Evolutionary conservation across 1,140 invertebrate species (phyloP).

Genomic region (Ceratosolen fusciceps): DNA sequence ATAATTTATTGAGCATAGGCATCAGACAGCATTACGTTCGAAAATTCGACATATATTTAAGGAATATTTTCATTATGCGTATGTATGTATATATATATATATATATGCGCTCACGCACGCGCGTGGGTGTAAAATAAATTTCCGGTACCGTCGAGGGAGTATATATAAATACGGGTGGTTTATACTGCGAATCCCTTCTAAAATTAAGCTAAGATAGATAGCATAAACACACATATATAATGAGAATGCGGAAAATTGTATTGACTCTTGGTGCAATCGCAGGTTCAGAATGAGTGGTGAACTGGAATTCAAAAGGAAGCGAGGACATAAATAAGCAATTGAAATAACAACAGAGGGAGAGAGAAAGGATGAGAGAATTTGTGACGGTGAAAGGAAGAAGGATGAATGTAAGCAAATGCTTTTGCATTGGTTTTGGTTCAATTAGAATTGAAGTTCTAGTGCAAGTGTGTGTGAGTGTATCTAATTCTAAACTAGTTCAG

Average conservation of each 20-base stretch:
- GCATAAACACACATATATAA: constrained; percentile 2
- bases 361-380: background rate
- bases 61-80: too few species aligned
- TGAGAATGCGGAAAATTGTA: background rate
- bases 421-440: constrained; percentile 29
- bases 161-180: too few species aligned
- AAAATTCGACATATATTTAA: too few species aligned
- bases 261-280: constrained; percentile 6
- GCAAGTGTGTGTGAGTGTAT: background rate
- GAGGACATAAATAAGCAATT: background rate
- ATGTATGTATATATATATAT: too few species aligned
- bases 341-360: background rate
- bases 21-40: too few species aligned
- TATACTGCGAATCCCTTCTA: too few species aligned
- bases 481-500: constrained; percentile 39
- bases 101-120: too few species aligned
- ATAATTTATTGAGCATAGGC: too few species aligned
- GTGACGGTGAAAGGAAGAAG: background rate
- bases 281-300: constrained; percentile 17
- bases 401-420: background rate
- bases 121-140: too few species aligned
- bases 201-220: background rate
- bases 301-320: constrained; percentile 20
- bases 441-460: background rate
- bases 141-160: too few species aligned